Percentiles rank a stretch among this genome's conserved stretches.
These are phyloP conservation scores for Leptobrachium leishanense DNA, from an alignment of 2,113 vertebrate genomes.

Conservation along the genomic window DNA sequence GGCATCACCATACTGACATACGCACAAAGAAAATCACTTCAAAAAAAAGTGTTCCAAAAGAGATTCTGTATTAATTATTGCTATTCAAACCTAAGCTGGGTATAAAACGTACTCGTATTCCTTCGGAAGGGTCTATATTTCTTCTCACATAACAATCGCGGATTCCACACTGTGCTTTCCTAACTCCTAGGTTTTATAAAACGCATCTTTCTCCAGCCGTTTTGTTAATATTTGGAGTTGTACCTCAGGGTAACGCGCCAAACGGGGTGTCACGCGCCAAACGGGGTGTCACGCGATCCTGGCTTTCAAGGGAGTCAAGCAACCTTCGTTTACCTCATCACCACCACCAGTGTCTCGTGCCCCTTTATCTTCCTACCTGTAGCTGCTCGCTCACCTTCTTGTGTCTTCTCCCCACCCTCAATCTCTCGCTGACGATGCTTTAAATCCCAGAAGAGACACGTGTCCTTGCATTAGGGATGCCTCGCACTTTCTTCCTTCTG, in stretches of 20 bases:
- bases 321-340: constrained; percentile 5
- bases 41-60: no score
- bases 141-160: no score
- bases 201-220: no score
- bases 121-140: no score
- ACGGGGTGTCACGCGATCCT: constrained; percentile 24
- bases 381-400: constrained; percentile 31
- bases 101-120: no score
- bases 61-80: no score
- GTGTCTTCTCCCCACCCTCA: constrained; percentile 39
- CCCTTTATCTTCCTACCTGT: constrained; percentile 7
- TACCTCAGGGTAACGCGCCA: constrained; percentile 20
- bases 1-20: no score
- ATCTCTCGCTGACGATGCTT: constrained; percentile 50
- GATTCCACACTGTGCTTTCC: no score
- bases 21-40: no score
- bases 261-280: constrained; percentile 14
- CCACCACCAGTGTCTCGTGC: background rate
- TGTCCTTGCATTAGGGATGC: constrained; percentile 35
- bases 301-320: constrained; percentile 6
- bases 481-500: constrained; percentile 3
- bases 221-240: background rate
- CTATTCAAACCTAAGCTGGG: no score
- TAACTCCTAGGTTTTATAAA: no score
- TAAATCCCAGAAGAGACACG: constrained; percentile 49